These are phyloP conservation scores for Hippolais icterina DNA, from an alignment of 2,113 vertebrate species.

Conservation along the genomic window DNA sequence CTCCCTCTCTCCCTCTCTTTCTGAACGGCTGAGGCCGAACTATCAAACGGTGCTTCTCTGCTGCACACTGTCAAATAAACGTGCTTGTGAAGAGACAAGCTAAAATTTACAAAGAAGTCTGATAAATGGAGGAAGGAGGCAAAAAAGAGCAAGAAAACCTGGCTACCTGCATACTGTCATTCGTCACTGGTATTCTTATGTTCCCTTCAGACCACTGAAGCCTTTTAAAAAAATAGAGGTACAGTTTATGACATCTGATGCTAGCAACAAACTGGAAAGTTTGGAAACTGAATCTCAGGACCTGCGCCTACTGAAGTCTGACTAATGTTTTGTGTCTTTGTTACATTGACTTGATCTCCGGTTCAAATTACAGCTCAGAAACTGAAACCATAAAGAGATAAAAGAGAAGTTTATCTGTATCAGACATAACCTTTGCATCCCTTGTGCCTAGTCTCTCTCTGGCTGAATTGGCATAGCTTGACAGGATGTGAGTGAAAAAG, in stretches of 20 bases:
- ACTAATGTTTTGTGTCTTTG: constrained; percentile 22
- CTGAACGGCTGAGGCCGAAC: neutral
- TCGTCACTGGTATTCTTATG: neutral
- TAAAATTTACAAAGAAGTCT: neutral
- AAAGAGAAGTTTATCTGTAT: neutral
- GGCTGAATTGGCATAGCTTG: neutral
- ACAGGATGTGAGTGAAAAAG: neutral
- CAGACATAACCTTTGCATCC: neutral
- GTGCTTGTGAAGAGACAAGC: neutral
- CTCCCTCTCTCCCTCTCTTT: neutral
- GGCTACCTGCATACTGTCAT: neutral
- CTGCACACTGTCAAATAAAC: neutral
- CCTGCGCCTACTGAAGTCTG: constrained; percentile 10
- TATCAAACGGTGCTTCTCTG: neutral
- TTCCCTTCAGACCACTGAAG: neutral
- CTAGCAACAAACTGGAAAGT: constrained; percentile 35
- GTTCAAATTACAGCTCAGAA: constrained; percentile 36
- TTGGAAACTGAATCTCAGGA: constrained; percentile 54
- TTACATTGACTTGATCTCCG: neutral
- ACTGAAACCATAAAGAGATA: neutral
- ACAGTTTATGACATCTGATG: constrained; percentile 36
- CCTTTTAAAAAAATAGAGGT: neutral
- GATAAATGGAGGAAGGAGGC: neutral
- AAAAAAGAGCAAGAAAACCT: neutral
- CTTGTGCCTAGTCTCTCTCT: neutral